Base-by-base conservation (phyloP, 2,797 vertebrate genomes). In the Pangasius djambal region DNA sequence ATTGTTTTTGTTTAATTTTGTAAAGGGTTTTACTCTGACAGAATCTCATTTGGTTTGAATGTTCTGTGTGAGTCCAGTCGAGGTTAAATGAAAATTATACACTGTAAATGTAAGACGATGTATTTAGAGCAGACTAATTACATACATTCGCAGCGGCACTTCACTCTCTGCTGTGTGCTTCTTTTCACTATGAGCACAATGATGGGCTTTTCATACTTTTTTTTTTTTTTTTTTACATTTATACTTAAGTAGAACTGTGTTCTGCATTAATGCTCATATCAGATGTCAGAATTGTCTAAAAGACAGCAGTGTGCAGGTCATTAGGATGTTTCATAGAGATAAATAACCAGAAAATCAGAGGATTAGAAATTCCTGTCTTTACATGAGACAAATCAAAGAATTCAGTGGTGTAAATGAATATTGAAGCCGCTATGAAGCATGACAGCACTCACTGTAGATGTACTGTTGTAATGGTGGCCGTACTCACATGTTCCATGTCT, bases 81-180 rank as follows among this genome's bases (percentile, higher is more conserved):
- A 79, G 28, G 9, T 18, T 37, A 69, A 67, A 78, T 63, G 25
- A 48, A 85, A 40, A 75, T 89, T 28, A 84, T 75, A 59, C 28
- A 34, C 18, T 55, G 20, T 12, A 59, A 78, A 72, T 9, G n/a
- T 48, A 65, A 18, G 40, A 67, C 34, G 20, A 37, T 1, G 55
- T 69, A 72, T 83, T 89, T 82, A 65, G 37, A 82, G 78, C 34
- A 72, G 78, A 61, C 40, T 83, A 61, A 75, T 83, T 83, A 74
- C 81, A 88, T 52, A 87, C 57, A 77, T 63, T 34, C 63, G 55
- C 37, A 63, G 7, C 9, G 16, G 55, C 55, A 77, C 59, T 86
- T 63, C 37, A 22, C 25, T 59, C 48, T 55, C 37, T 15, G 25
- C 25, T 28, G 20, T 44, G 57, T 2, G 61, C 31, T 69, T 25